Base-by-base conservation (phyloP, 92 coral and sea anemone genomes). In the Siderastrea siderea region DNA sequence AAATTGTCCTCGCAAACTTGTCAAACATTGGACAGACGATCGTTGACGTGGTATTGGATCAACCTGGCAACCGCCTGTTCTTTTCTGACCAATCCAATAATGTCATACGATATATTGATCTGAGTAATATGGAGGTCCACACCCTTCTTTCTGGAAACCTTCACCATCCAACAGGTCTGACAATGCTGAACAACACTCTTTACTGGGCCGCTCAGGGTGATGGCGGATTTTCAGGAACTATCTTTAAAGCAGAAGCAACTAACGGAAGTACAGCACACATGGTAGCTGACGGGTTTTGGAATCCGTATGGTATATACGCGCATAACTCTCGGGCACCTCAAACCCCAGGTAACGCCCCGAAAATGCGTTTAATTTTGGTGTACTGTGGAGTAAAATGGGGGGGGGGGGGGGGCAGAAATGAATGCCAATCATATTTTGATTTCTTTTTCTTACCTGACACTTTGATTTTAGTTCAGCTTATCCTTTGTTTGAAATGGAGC, bases 131-230 rank as follows among this genome's bases (percentile, higher is more conserved):
- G 49, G 52, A n/a, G 72, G 9, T 72, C 13, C 80, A 26, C 71
- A 74, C 80, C 2, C 38, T 83, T 4, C 50, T 72, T 64, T 73
- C 80, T 58, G 87, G 80, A 19, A 57, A 55, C 15, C 78, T 73
- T 83, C 79, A 83, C 1, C 17, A 14, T 1, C 87, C 87, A 47
- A 26, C 72, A 38, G 48, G 76, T 10, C 76, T 85, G 8, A 11
- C 69, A 8, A 14, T 76, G 26, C 4, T 64, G 14, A 65, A 66
- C 51, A 44, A 16, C 77, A 67, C 69, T 43, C 44, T 85, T 11
- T 85, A 74, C 62, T 75, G 83, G 83, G 52, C 76, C 3, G 83
- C 60, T 62, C 9, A 7, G 26, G 87, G 74, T 8, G 73, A 73
- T 3, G 87, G 87, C 2, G 10, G 13, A 15, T 83, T 72, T 11